A percentile compares a stretch with the other conserved stretches of the same genome.
Conservation (phyloP, 37 sponge, comb jelly and placozoan species). For the Halisarca cf. caerulea region DNA sequence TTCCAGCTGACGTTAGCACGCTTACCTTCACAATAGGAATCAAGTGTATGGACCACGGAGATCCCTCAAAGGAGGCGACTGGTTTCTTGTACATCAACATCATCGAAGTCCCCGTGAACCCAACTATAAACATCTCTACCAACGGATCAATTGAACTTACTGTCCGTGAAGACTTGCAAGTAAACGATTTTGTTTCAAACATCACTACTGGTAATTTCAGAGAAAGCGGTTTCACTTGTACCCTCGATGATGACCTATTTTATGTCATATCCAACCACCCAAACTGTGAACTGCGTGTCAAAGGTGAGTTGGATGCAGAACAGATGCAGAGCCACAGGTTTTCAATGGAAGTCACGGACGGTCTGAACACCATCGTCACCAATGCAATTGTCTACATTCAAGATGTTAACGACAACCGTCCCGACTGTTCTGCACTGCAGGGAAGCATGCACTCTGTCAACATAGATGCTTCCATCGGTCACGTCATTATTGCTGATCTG, state of each 20-base stretch:
- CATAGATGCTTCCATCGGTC: background rate
- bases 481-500: conserved; percentile 28
- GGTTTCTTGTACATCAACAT: conserved; percentile 39
- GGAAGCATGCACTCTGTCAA: background rate
- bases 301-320: conserved; percentile 54
- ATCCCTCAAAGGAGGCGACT: conserved; percentile 26
- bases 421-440: conserved; percentile 18
- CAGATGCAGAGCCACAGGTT: conserved; percentile 32
- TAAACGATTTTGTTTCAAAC: conserved; percentile 40
- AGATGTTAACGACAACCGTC: conserved; percentile 72
- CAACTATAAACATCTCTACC: background rate
- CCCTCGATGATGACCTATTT: conserved; percentile 31
- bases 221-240: conserved; percentile 1
- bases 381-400: conserved; percentile 40
- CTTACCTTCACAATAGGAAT: conserved; percentile 25
- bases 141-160: conserved; percentile 28
- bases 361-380: background rate
- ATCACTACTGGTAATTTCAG: conserved; percentile 36
- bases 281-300: conserved; percentile 1
- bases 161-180: conserved; percentile 38
- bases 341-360: conserved; percentile 44
- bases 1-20: conserved; percentile 27
- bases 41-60: conserved; percentile 52
- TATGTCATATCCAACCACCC: conserved; percentile 17
- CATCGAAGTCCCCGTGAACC: background rate